phyloP scores from a whole-genome alignment of 2,888 invertebrate species.

The Callyntrura sp. region DNA sequence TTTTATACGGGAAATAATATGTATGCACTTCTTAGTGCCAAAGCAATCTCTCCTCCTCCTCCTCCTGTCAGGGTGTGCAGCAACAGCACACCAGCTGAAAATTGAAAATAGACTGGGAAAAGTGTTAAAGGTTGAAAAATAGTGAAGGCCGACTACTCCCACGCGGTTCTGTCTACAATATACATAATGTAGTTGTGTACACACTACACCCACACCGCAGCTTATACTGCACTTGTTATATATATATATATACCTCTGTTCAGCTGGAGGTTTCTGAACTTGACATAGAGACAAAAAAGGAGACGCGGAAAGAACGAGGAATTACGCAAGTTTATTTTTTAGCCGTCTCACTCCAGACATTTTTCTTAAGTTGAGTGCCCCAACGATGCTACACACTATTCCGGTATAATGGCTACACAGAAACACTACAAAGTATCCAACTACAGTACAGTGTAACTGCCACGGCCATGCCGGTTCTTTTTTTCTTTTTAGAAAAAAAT shows the following conservation, averaged over 20 bases:
- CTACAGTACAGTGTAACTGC: too few species aligned
- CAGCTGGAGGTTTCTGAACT: constrained; percentile 69
- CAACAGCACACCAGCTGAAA: background rate
- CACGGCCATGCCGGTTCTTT: background rate
- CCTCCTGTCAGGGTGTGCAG: background rate
- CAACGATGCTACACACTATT: constrained; percentile 25
- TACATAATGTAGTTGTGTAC: constrained; percentile 11
- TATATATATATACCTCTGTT: too few species aligned
- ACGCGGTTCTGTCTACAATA: too few species aligned
- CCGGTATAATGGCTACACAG: too few species aligned
- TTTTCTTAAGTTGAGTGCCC: constrained; percentile 56
- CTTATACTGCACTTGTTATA: too few species aligned
- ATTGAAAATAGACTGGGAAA: too few species aligned
- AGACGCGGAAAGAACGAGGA: constrained; percentile 61
- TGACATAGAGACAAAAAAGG: constrained; percentile 69
- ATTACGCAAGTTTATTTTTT: constrained; percentile 60
- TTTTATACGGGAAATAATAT: too few species aligned
- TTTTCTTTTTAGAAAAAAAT: constrained; percentile 9
- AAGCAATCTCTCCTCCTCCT: too few species aligned
- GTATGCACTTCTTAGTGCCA: background rate
- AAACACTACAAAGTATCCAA: too few species aligned
- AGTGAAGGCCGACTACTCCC: too few species aligned
- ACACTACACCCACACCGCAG: background rate
- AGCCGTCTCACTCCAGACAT: constrained; percentile 61
- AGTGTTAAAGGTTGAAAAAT: constrained; percentile 53